Percentiles rank a stretch among this genome's conserved stretches.
These are phyloP conservation scores for Napeogenes inachia DNA, from an alignment of 2,888 invertebrate genomes.

Conservation along the genomic window DNA sequence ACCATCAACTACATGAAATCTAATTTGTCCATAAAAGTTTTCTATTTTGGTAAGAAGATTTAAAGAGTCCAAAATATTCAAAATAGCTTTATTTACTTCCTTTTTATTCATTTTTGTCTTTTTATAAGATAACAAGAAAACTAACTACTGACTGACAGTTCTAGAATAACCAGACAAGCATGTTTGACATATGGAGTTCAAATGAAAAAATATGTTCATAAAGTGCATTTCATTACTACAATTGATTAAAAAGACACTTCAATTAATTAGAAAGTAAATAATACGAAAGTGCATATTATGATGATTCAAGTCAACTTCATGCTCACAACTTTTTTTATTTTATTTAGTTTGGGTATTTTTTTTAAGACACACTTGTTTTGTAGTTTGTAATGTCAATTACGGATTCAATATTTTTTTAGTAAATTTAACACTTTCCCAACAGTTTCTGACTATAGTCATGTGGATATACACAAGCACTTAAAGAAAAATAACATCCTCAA, in stretches of 20 bases:
- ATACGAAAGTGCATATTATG: no score
- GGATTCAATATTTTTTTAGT: no score
- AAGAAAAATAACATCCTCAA: no score
- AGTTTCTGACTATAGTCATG: no score
- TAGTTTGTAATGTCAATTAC: no score
- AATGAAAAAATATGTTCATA: neutral
- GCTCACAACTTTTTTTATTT: no score
- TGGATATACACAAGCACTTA: no score
- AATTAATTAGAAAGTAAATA: neutral
- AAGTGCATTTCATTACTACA: neutral
- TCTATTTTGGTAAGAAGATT: conserved; percentile 34
- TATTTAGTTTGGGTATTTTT: no score
- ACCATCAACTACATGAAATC: conserved; percentile 38
- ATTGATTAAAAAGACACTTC: neutral
- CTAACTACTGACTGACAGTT: neutral
- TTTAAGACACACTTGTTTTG: no score
- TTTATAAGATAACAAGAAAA: neutral
- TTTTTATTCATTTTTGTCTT: conserved; percentile 7
- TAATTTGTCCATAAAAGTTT: conserved; percentile 45
- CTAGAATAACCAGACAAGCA: neutral
- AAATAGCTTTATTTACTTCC: conserved; percentile 11
- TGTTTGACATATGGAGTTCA: no score
- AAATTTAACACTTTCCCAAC: no score
- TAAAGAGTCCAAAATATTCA: conserved; percentile 34
- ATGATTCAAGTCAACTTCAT: no score